Evolutionary conservation across 2,113 vertebrate genomes (phyloP), one percentile per base, ranked within the genome.

Genomic region (Otus sunia): DNA sequence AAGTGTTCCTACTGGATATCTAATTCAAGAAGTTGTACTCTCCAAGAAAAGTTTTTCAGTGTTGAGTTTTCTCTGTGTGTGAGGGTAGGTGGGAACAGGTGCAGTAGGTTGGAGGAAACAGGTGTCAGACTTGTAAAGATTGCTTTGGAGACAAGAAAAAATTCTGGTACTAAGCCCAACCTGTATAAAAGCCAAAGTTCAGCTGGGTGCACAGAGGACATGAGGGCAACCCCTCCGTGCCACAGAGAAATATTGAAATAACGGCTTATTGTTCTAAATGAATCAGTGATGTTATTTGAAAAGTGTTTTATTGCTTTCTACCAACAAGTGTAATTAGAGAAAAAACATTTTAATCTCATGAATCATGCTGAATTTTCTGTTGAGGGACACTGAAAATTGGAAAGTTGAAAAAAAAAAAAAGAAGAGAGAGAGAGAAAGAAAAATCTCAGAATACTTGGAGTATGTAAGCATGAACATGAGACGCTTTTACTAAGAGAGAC

Each of bases 251-350:
- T 34, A 88, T 22, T 10, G 47, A 91, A 84, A 41, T 15, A 47
- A n/a, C 0, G 3, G 11, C 23, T 86, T 0, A 0, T 53, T 56
- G 10, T 47, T 88, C 74, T 50, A 59, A 86, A 64, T 36, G 18
- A 77, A 81, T 55, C 1, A 0, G 0, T 72, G 88, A 34, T 82
- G 34, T 12, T 81, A 19, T 59, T 59, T 59, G 41, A 64, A 90
- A 92, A 37, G 17, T 50, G 90, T 82, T 85, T 64, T 68, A 43
- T 64, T 67, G 36, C 34, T 92, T 90, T 86, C 78, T 68, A 15
- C 56, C 8, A 5, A 59, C 37, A 52, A 76, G 8, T 22, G 8
- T 79, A 64, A 86, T 93, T 79, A 90, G n/a, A 75, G 53, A 50
- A 39, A 63, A 67, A 78, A 29, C 15, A 59, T 36, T 58, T 78